Conservation (phyloP, 2,888 invertebrate genomes). For the Aleiodes alternator region DNA sequence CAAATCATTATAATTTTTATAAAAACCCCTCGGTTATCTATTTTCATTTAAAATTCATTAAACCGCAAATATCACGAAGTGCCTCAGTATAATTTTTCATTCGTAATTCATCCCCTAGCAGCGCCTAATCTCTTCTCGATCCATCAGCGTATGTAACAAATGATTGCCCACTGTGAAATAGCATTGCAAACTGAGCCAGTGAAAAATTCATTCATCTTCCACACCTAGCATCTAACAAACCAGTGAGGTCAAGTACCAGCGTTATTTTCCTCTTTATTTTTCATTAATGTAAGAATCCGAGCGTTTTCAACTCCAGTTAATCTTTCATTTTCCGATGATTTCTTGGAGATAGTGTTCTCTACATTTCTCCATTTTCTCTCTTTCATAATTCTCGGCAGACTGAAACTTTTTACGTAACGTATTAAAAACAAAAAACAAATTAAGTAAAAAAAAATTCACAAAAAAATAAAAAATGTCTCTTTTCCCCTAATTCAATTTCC, state of each 20-base stretch:
- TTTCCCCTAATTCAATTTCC: too few relatives aligned
- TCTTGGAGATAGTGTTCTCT: too few relatives aligned
- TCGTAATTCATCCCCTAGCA: constrained; percentile 29
- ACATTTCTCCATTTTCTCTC: too few relatives aligned
- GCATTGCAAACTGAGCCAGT: neutral
- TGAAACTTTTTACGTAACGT: too few relatives aligned
- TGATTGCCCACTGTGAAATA: constrained; percentile 12
- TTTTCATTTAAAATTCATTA: constrained; percentile 24
- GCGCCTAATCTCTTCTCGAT: constrained; percentile 22
- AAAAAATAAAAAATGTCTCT: too few relatives aligned
- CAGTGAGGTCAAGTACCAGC: constrained; percentile 5
- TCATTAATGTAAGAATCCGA: neutral
- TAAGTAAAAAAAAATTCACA: too few relatives aligned
- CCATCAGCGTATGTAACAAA: constrained; percentile 12
- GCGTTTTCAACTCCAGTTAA: neutral
- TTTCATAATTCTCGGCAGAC: too few relatives aligned
- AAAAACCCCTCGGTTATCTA: neutral
- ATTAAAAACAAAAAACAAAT: too few relatives aligned
- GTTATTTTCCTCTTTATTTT: neutral
- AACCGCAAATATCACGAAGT: neutral
- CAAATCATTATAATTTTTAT: neutral
- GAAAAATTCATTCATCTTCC: constrained; percentile 8
- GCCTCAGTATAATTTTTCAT: constrained; percentile 13
- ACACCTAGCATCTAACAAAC: neutral
- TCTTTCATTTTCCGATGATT: too few relatives aligned